Conservation (phyloP, 2,113 vertebrate genomes). For the Halcyon senegalensis region DNA sequence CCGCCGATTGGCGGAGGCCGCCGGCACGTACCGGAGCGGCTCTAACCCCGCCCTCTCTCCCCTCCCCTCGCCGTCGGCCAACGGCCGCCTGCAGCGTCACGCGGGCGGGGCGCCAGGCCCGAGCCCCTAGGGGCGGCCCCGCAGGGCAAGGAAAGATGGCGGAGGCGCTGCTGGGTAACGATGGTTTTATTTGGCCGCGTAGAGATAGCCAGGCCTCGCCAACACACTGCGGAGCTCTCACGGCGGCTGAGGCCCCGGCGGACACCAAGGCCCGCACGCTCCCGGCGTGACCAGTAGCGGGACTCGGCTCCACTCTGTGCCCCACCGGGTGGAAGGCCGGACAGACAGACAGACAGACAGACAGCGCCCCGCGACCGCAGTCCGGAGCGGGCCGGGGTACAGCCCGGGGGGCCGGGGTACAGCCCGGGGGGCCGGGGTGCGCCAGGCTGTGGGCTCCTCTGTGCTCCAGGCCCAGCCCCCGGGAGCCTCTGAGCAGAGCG, state of each 20-base stretch:
- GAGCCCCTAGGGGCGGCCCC: no score
- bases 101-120: fast-evolving
- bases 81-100: neutral
- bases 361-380: neutral
- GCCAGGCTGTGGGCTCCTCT: neutral
- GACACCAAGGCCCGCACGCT: neutral
- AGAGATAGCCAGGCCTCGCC: no score
- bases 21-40: fast-evolving
- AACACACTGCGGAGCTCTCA: neutral
- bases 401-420: neutral
- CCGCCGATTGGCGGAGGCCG: neutral
- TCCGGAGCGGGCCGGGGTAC: neutral
- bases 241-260: neutral
- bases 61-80: neutral
- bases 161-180: fast-evolving
- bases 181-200: neutral
- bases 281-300: neutral
- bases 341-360: no score
- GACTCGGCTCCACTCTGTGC: neutral
- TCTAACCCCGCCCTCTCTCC: fast-evolving
- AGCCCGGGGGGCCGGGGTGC: neutral
- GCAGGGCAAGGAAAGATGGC: fast-evolving
- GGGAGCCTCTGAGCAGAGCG: neutral
- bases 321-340: neutral
- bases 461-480: neutral